Conservation (phyloP, 2,113 vertebrate species). For the Brachirus orientalis region DNA sequence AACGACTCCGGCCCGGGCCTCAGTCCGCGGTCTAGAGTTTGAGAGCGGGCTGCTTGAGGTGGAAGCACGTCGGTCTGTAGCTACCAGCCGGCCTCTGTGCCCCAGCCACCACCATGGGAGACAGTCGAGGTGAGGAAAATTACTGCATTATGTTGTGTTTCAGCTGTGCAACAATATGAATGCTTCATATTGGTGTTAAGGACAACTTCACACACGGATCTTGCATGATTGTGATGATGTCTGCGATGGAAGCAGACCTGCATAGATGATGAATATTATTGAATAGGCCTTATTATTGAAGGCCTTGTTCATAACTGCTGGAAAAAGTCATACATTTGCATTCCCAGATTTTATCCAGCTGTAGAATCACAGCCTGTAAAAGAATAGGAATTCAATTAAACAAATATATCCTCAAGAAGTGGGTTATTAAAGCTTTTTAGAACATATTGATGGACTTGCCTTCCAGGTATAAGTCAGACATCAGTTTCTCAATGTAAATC, state of each 20-base stretch:
- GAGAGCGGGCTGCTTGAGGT: slow-evolving; percentile 50
- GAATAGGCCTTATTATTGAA: too few species aligned
- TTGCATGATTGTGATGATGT: not conserved
- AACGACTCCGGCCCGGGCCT: slow-evolving; percentile 79
- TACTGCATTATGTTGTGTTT: not conserved
- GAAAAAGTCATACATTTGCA: too few species aligned
- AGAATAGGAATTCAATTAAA: not conserved
- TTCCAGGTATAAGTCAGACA: too few species aligned
- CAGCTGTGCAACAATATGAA: too few species aligned
- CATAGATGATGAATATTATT: too few species aligned
- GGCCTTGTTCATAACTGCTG: too few species aligned
- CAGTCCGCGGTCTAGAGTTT: slow-evolving; percentile 84
- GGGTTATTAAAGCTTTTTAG: not conserved
- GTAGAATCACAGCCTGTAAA: not conserved
- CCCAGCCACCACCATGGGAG: slow-evolving; percentile 76
- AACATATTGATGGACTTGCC: not conserved
- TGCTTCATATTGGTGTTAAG: not conserved
- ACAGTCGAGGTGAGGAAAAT: slow-evolving; percentile 82
- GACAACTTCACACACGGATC: not conserved
- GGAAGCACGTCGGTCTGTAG: slow-evolving; percentile 40
- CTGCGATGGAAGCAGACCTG: not conserved
- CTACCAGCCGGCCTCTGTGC: slow-evolving; percentile 24
- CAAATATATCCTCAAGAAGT: not conserved
- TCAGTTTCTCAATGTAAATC: too few species aligned
- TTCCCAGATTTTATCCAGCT: not conserved